phyloP scores from a whole-genome alignment of 2,797 vertebrate species.

The Malurus leucopterus region DNA sequence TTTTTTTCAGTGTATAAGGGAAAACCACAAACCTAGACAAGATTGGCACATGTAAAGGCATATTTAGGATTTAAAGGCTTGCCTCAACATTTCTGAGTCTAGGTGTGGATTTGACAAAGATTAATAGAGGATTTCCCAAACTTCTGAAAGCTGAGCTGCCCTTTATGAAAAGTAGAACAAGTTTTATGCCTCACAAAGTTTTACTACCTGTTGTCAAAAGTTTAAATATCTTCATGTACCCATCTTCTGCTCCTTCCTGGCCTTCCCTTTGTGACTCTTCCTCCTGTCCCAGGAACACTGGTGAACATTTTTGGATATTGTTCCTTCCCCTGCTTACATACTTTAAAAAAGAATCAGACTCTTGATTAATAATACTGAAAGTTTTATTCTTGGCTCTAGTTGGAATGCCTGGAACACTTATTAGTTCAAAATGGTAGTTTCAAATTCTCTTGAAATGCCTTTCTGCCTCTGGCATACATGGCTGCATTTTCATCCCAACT shows the following conservation, averaged over 20 bases:
- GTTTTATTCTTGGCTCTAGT: not conserved
- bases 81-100: constrained; percentile 31
- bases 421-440: not conserved
- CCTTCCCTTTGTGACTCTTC: not conserved
- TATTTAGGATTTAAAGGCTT: constrained; percentile 62
- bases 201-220: not conserved
- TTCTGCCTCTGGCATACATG: not conserved
- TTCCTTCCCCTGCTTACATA: not conserved
- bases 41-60: not conserved
- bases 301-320: not conserved
- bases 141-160: constrained; percentile 2
- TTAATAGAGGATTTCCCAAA: constrained; percentile 6
- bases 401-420: not conserved
- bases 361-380: not conserved
- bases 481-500: not conserved
- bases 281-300: not conserved
- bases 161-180: constrained; percentile 7
- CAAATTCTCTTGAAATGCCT: not conserved
- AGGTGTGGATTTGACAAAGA: constrained; percentile 16
- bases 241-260: not conserved
- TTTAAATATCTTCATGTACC: constrained; percentile 1
- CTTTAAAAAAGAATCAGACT: not conserved
- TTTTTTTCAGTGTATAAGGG: not conserved
- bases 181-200: not conserved
- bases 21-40: not conserved